phyloP scores from a whole-genome alignment of 92 coral and sea anemone genomes.

The Plumapathes pennacea region DNA sequence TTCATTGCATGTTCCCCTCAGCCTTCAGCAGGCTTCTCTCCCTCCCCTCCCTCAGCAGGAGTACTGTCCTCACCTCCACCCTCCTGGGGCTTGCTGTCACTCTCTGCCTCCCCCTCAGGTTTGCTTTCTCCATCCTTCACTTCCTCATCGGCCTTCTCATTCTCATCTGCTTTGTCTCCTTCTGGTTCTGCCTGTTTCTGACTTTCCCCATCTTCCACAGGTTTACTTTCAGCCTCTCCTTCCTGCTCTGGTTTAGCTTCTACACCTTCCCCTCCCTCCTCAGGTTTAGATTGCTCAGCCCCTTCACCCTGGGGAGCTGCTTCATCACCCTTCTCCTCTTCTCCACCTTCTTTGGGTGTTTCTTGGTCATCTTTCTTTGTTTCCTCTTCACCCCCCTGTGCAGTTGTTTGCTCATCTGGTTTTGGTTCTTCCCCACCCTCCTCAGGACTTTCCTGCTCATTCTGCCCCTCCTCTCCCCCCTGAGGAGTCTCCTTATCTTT shows the following conservation, averaged over 20 bases:
- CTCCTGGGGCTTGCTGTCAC: slow-evolving; percentile 6
- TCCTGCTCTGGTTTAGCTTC: slow-evolving; percentile 19
- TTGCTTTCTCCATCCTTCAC: slow-evolving; percentile 37
- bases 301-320: slow-evolving; percentile 25
- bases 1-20: no score
- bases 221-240: slow-evolving; percentile 25
- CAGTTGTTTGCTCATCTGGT: background rate
- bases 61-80: slow-evolving; percentile 40
- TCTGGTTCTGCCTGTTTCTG: slow-evolving; percentile 15
- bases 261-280: slow-evolving; percentile 10
- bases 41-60: slow-evolving; percentile 40
- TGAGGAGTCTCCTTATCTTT: no score
- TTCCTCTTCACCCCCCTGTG: slow-evolving; percentile 1
- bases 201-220: no score
- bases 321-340: background rate
- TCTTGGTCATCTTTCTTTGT: slow-evolving; percentile 2
- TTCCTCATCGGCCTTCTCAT: slow-evolving; percentile 26
- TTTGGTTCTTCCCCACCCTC: slow-evolving; percentile 7
- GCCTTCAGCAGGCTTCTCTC: slow-evolving; percentile 3
- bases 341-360: slow-evolving; percentile 5
- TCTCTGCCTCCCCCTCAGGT: slow-evolving; percentile 33
- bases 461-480: background rate
- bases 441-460: background rate
- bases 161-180: slow-evolving; percentile 22
- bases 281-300: slow-evolving; percentile 2